Conservation (phyloP, 2,113 vertebrate species). For the Nyctereutes procyonoides region DNA sequence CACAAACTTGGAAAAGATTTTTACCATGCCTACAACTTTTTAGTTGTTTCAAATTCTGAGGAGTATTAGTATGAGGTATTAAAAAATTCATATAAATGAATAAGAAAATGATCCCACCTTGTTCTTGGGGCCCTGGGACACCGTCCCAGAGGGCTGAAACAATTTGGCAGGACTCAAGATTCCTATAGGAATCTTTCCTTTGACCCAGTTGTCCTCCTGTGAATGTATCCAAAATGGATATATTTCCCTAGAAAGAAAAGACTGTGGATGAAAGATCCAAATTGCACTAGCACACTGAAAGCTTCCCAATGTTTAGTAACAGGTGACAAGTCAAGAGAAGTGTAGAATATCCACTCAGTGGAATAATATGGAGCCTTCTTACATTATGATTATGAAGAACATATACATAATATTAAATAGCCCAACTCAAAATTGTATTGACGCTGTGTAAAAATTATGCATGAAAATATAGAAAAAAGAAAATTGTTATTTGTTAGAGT, state of each 20-base stretch:
- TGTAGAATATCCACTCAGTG: background rate
- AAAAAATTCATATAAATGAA: background rate
- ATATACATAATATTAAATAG: background rate
- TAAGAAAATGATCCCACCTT: background rate
- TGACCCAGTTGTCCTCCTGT: background rate
- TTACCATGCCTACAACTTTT: background rate
- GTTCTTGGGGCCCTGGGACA: background rate
- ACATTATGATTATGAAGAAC: background rate
- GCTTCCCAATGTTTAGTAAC: background rate
- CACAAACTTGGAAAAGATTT: conserved; percentile 1
- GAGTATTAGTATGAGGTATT: background rate
- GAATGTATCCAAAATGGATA: background rate
- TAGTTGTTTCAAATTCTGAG: too few species aligned
- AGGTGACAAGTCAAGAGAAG: background rate
- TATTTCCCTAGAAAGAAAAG: background rate
- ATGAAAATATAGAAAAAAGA: background rate
- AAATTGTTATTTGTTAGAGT: background rate
- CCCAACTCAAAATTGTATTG: background rate
- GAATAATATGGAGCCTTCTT: background rate
- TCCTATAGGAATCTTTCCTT: background rate
- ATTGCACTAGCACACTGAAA: background rate
- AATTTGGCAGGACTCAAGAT: background rate
- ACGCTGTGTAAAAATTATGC: background rate
- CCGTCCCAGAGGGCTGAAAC: background rate
- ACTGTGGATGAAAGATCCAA: background rate